phyloP scores from a whole-genome alignment of 2,888 invertebrate species.

The Dione juno region DNA sequence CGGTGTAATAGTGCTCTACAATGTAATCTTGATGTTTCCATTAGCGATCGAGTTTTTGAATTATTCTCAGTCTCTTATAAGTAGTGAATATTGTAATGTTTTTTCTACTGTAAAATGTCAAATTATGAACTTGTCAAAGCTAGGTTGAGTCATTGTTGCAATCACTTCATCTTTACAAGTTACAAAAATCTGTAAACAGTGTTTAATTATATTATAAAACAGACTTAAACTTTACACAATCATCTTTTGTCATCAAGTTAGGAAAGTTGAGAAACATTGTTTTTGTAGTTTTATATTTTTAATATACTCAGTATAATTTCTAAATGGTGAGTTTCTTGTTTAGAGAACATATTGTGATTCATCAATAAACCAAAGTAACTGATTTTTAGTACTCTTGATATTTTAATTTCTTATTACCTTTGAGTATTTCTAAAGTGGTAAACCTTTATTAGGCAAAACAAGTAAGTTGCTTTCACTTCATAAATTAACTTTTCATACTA shows the following conservation, averaged over 20 bases:
- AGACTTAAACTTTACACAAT: slow-evolving; percentile 3
- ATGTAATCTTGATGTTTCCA: slow-evolving; percentile 59
- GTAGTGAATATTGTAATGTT: slow-evolving; percentile 66
- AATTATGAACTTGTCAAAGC: slow-evolving; percentile 81
- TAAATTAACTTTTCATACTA: slow-evolving; percentile 11
- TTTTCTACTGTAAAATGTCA: slow-evolving; percentile 79
- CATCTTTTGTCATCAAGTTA: slow-evolving; percentile 1
- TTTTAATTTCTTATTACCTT: slow-evolving; percentile 3
- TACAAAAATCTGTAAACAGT: slow-evolving; percentile 56
- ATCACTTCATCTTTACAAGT: slow-evolving; percentile 61
- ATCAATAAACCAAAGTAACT: slow-evolving; percentile 40
- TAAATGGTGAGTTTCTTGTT: slow-evolving; percentile 48
- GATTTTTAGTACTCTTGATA: slow-evolving; percentile 3
- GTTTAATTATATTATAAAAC: slow-evolving; percentile 49
- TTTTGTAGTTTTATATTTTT: slow-evolving; percentile 16
- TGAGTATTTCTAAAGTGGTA: slow-evolving; percentile 1
- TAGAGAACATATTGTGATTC: slow-evolving; percentile 47
- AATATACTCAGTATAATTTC: slow-evolving; percentile 16
- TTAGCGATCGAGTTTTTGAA: slow-evolving; percentile 52
- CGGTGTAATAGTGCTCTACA: slow-evolving; percentile 60
- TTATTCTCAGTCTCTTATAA: slow-evolving; percentile 60
- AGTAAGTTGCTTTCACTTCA: slow-evolving; percentile 23
- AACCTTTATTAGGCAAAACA: slow-evolving; percentile 13
- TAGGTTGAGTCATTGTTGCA: slow-evolving; percentile 81
- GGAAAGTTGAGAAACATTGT: slow-evolving; percentile 20